Evolutionary conservation across 1,140 invertebrate genomes (phyloP).

Genomic region (Andricus grossulariae): DNA sequence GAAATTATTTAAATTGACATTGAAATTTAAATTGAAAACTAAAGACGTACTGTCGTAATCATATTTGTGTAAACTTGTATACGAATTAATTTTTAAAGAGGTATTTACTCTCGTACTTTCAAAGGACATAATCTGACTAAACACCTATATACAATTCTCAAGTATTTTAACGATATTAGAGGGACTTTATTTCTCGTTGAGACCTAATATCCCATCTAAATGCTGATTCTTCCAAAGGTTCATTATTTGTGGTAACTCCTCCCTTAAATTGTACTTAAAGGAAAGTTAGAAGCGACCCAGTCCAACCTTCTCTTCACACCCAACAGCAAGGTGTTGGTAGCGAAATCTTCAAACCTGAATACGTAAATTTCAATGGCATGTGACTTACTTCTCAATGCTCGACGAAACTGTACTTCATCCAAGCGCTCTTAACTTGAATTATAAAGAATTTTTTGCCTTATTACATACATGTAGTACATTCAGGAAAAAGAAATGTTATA

Average conservation of each 20-base stretch:
- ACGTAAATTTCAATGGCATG: neutral
- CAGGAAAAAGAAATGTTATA: no score
- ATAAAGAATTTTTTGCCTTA: no score
- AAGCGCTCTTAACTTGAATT: neutral
- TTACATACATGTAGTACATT: no score
- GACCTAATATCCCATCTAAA: conserved; percentile 60
- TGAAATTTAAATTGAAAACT: no score
- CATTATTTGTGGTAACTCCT: conserved; percentile 60
- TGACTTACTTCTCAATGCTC: neutral
- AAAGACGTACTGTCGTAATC: no score
- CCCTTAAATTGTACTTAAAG: conserved; percentile 52
- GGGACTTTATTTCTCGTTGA: conserved; percentile 17
- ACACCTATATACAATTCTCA: neutral
- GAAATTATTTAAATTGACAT: no score
- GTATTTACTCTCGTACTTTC: neutral
- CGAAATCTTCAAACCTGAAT: neutral
- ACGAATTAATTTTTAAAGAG: neutral
- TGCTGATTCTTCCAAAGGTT: conserved; percentile 61
- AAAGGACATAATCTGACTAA: neutral
- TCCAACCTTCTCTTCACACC: neutral
- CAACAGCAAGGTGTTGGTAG: conserved; percentile 1
- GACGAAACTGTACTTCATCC: neutral
- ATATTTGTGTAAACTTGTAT: no score
- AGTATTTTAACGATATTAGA: conserved; percentile 24
- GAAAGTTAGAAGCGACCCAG: conserved; percentile 16